Evolutionary conservation across 2,888 invertebrate genomes (phyloP), one percentile per base, ranked within the genome.

Genomic region (Mactromeris polynyma): DNA sequence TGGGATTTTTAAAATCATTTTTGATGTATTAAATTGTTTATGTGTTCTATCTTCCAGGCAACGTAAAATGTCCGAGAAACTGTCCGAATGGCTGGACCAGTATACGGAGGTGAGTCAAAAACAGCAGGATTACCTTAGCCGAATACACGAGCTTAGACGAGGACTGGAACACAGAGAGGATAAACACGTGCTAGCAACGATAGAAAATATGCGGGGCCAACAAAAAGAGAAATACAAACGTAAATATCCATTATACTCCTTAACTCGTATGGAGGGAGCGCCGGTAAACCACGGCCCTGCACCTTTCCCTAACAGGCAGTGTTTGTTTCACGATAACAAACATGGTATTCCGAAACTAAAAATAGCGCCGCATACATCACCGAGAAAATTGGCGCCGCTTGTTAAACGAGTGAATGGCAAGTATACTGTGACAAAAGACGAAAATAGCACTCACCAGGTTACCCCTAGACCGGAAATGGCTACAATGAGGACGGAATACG

Each of bases 401-500:
- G 93, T 93, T 38, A 90, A 90, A 83, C 86, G 58, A 88, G 88
- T 11, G 89, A 89, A 84, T 58, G 85, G 2, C 42, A 91, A 33
- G 81, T 87, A 33, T 79, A 88, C 14, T 69, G 87, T 40, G 82
- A 83, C 14, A 51, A 40, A 6, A 73, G 33, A 36, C 31, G 51
- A 21, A 40, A 51, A 38, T 42, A 69, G 46, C 17, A 78, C 26
- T 0, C 58, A 78, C 46, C 33, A 89, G 4, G 36, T 54, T 4
- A 87, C 91, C 19, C 84, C 88, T 17, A 83, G 90, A 88, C 92
- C 91, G 31, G 91, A 90, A 69, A 87, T 94, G 69, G 87, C 90
- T 7, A 89, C 91, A 26, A 92, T 93, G 90, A 93, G 92, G 86
- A 94, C 94, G 1, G 94, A 94, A 88, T 94, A 94, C 77, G 95